Evolutionary conservation across 37 sponge, comb jelly and placozoan species (phyloP).

Genomic region (Ephydatia muelleri): DNA sequence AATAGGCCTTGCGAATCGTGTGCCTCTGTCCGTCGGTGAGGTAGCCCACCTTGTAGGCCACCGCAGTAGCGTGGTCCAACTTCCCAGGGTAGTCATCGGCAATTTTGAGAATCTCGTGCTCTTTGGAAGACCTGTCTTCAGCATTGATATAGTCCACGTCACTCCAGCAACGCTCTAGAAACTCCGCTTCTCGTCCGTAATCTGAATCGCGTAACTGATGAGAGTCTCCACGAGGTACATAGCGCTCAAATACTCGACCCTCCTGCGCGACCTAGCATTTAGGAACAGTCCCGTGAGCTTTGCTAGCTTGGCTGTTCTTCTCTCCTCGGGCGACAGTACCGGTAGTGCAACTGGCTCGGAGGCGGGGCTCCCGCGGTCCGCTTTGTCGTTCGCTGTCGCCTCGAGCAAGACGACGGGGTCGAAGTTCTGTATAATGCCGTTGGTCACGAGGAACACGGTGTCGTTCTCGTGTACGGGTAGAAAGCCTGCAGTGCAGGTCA

Average conservation of each 20-base stretch:
- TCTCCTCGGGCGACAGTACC: not conserved
- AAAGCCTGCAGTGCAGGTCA: constrained; percentile 70
- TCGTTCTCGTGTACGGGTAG: constrained; percentile 54
- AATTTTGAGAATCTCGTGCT: constrained; percentile 26
- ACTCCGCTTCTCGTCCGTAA: constrained; percentile 68
- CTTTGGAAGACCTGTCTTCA: constrained; percentile 37
- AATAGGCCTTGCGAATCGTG: not conserved
- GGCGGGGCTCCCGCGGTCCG: not conserved
- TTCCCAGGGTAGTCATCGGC: constrained; percentile 73
- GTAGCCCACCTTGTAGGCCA: constrained; percentile 52
- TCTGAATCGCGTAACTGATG: constrained; percentile 30
- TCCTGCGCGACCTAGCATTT: not conserved
- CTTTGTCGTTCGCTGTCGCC: too few relatives aligned
- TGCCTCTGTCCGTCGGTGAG: not conserved
- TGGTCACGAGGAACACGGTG: constrained; percentile 66
- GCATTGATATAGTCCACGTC: constrained; percentile 25
- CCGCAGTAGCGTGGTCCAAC: constrained; percentile 83
- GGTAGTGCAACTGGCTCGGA: too few relatives aligned
- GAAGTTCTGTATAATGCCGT: constrained; percentile 77
- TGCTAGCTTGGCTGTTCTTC: not conserved
- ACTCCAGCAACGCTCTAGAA: constrained; percentile 48
- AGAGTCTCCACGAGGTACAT: constrained; percentile 43
- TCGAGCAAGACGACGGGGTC: constrained; percentile 73
- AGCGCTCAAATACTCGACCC: not conserved
- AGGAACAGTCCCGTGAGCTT: not conserved